phyloP scores from a whole-genome alignment of 2,113 vertebrate genomes.

The Dicentrarchus labrax region DNA sequence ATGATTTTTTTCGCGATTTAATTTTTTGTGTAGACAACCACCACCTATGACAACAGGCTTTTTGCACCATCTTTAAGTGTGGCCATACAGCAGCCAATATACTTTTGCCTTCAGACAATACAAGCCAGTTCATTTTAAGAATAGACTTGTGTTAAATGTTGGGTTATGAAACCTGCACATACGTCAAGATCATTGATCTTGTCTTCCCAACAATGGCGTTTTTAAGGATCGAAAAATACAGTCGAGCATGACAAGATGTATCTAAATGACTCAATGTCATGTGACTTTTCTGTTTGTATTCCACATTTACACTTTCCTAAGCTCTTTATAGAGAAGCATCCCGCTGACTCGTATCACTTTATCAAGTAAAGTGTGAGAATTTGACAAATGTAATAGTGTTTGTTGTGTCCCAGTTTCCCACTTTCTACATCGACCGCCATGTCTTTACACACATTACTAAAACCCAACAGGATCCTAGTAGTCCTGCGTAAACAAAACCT shows the following conservation, averaged over 20 bases:
- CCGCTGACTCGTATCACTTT: conserved; percentile 27
- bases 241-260: background rate
- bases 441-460: background rate
- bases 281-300: conserved; percentile 20
- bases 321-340: conserved; percentile 8
- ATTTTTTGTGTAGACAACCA: too few relatives aligned
- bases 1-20: too few relatives aligned
- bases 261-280: conserved; percentile 7
- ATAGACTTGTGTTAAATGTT: background rate
- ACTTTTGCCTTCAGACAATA: background rate
- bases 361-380: conserved; percentile 18
- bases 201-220: background rate
- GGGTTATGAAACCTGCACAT: background rate
- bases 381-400: conserved; percentile 4
- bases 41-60: background rate
- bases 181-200: background rate
- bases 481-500: conserved; percentile 13
- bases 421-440: background rate
- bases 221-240: background rate
- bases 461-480: background rate
- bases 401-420: conserved; percentile 2
- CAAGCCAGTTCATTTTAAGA: background rate
- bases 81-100: background rate
- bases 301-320: conserved; percentile 2
- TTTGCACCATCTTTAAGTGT: too few relatives aligned